Base-by-base conservation (phyloP, 2,797 vertebrate genomes). In the Perodicticus potto region DNA sequence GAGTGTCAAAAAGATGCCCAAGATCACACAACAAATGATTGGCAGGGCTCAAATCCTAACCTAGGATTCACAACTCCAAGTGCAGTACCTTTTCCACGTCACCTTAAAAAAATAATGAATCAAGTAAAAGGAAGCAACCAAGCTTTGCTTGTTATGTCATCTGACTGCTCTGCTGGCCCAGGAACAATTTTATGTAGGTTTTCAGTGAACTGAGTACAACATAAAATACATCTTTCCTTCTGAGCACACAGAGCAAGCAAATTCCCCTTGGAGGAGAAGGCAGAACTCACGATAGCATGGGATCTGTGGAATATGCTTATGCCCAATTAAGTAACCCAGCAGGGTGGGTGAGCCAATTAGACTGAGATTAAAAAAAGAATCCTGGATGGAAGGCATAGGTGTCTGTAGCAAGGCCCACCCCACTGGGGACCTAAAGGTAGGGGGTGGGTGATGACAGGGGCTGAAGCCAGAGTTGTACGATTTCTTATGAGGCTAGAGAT, bases 321-420 rank as follows among this genome's bases (percentile, higher is more conserved):
- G 85, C 85, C 89, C 96, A 96, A 97, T 97, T 95, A 96, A 96
- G 81, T 92, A 94, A 90, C 93, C 67, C 96, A 97, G 95, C 69
- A 93, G 91, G 96, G 57, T 65, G 53, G 77, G 78, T 53, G 53
- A 97, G 80, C 91, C 94, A 97, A 97, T 97, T 96, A 97, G 89
- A 92, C 23, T 73, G 78, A 96, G 93, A 96, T 96, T 97, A 69
- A 63, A 96, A 94, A 94, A 82, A 95, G 69, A 63, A 93, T 74
- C 73, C 37, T 90, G 40, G 94, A 27, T 89, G 84, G 86, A 91
- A 95, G 69, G 45, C 86, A 43, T 43, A 63, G 77, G 82, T 53
- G 45, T 82, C 84, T 94, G n/a, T 69, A 88, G 87, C 19, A 77
- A 94, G 80, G 55, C 81, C 84, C 74, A 19, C 14, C 59, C 73